Evolutionary conservation across 2,113 vertebrate species (phyloP).

Genomic region (Cercopithecus mona): DNA sequence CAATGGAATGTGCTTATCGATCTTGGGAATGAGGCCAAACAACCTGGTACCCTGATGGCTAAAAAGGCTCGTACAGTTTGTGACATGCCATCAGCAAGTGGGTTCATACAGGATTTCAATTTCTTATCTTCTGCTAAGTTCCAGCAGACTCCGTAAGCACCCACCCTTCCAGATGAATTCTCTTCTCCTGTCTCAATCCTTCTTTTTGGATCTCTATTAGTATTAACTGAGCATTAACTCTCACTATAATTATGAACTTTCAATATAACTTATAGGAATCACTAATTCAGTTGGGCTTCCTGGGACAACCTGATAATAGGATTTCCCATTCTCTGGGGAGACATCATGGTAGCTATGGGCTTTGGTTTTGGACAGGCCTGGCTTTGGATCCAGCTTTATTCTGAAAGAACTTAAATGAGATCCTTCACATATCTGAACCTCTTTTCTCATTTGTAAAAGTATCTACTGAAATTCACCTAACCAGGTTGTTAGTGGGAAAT

Average conservation of each 20-base stretch:
- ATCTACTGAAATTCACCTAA: not conserved
- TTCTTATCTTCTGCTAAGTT: conserved; percentile 51
- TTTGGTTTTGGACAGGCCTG: not conserved
- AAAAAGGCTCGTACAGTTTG: conserved; percentile 49
- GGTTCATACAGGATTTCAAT: conserved; percentile 7
- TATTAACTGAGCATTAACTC: not conserved
- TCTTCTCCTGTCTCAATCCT: not conserved
- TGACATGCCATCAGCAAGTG: conserved; percentile 64
- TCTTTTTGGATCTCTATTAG: not conserved
- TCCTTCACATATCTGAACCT: not conserved
- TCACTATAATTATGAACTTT: not conserved
- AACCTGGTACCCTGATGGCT: conserved; percentile 32
- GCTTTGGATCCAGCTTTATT: not conserved
- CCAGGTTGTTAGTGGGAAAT: not conserved
- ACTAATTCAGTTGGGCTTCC: not conserved
- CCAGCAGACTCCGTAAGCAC: not conserved
- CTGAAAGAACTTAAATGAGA: not conserved
- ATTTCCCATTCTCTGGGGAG: not conserved
- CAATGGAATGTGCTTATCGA: conserved; percentile 70
- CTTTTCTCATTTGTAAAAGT: not conserved
- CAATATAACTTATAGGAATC: not conserved
- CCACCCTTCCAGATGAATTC: not conserved
- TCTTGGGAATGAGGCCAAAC: conserved; percentile 54
- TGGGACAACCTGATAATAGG: not conserved
- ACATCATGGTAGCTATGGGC: not conserved